Evolutionary conservation across 2,113 vertebrate species (phyloP).

Genomic region (Phylloscopus trochilus): DNA sequence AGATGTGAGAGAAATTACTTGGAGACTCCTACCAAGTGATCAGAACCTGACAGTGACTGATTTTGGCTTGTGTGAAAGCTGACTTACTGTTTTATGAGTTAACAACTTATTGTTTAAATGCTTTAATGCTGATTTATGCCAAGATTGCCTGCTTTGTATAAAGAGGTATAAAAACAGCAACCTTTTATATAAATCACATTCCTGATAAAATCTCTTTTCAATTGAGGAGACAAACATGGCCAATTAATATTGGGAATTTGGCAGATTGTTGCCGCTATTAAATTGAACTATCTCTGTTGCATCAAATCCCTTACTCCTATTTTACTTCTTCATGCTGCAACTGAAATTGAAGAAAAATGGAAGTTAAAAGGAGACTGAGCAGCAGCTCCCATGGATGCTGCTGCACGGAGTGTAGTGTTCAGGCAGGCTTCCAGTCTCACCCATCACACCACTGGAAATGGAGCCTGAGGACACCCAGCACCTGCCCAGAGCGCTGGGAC

Average conservation of each 20-base stretch:
- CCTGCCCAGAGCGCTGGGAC: too few species aligned
- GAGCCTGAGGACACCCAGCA: neutral
- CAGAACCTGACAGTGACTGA: constrained; percentile 67
- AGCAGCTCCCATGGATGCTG: neutral
- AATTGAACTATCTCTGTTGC: neutral
- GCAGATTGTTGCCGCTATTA: constrained; percentile 39
- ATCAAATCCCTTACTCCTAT: neutral
- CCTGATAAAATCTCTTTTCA: constrained; percentile 38
- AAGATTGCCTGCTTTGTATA: constrained; percentile 31
- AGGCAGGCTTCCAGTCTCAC: neutral
- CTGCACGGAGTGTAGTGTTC: neutral
- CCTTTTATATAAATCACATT: constrained; percentile 58
- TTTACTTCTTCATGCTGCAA: neutral
- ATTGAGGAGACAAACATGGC: constrained; percentile 35
- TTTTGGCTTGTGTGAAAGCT: constrained; percentile 44
- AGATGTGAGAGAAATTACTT: constrained; percentile 21
- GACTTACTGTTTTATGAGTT: constrained; percentile 59
- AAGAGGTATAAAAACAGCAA: constrained; percentile 45
- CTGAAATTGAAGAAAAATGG: neutral
- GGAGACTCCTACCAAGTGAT: constrained; percentile 31
- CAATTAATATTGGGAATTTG: constrained; percentile 60
- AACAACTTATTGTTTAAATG: constrained; percentile 66
- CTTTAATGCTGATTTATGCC: constrained; percentile 67
- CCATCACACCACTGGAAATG: neutral
- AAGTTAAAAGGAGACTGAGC: neutral